Percentiles rank a stretch among this genome's conserved stretches.
Conservation (phyloP, 2,113 vertebrate genomes). For the Siniperca chuatsi region DNA sequence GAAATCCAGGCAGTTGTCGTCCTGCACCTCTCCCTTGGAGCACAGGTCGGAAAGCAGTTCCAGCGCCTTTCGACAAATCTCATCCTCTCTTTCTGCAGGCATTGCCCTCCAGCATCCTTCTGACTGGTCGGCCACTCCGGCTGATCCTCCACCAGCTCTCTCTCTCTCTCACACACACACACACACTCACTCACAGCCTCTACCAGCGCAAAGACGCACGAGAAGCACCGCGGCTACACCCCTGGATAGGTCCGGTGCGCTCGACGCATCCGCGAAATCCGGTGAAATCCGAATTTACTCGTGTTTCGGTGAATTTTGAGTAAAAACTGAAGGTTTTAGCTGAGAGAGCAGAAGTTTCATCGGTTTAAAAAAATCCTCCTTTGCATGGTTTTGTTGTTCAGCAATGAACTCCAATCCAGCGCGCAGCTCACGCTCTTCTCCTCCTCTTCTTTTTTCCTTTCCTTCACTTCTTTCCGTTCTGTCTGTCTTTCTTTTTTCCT, state of each 20-base stretch:
- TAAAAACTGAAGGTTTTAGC: background rate
- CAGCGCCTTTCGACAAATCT: slow-evolving; percentile 98
- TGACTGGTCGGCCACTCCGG: slow-evolving; percentile 87
- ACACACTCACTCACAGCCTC: slow-evolving; percentile 1
- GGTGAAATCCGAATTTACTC: background rate
- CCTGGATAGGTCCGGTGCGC: slow-evolving; percentile 41
- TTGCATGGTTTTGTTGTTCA: background rate
- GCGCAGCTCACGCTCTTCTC: background rate
- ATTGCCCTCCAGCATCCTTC: slow-evolving; percentile 99
- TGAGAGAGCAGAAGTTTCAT: slow-evolving; percentile 22
- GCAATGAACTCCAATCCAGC: slow-evolving; percentile 7
- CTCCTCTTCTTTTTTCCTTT: background rate
- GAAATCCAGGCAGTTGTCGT: slow-evolving; percentile 96
- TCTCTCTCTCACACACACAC: background rate
- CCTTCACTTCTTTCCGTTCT: background rate
- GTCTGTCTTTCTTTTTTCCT: background rate
- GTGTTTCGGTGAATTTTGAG: background rate
- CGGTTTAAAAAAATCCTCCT: background rate
- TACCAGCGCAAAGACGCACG: slow-evolving; percentile 54
- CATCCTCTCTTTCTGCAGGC: slow-evolving; percentile 96
- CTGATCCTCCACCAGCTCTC: slow-evolving; percentile 65
- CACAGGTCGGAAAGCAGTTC: slow-evolving; percentile 95
- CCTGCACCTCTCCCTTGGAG: slow-evolving; percentile 94
- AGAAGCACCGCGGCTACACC: slow-evolving; percentile 47
- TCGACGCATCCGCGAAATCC: slow-evolving; percentile 31